Base-by-base conservation (phyloP, 2,888 invertebrate species). In the Gibbula magus region DNA sequence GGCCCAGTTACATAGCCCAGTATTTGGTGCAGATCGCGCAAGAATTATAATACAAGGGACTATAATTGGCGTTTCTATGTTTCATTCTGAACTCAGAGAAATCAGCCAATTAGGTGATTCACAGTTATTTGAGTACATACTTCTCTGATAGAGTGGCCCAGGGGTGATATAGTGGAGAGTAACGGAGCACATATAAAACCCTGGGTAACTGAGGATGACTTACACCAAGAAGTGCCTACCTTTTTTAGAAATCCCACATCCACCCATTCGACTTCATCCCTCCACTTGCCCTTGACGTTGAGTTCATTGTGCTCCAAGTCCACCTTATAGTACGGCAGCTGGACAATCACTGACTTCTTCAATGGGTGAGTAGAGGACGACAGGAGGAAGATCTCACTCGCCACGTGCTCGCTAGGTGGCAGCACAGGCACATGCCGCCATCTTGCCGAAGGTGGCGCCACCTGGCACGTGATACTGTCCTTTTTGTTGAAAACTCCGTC, bases 211-310 rank as follows among this genome's bases (percentile, higher is more conserved):
- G n/a, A n/a, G n/a, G n/a, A n/a, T n/a, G n/a, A n/a, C n/a, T n/a
- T n/a, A 25, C 18, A 25, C 18, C n/a, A 20, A 66, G 2, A 66
- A 7, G 29, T 29, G 18, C 18, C 16, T 83, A 89, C 90, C 88
- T 89, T 90, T 51, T 82, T 79, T 3, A 89, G 79, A 77, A 89
- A 90, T 18, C 89, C 90, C 7, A 89, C 86, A 82, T 91, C 86
- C 10, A 87, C 87, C 90, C 90, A 91, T 39, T 89, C 89, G 10
- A 83, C 82, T 56, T 89, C 89, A n/a, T 87, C 89, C 20, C 85
- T 87, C 89, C 89, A 90, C 82, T 86, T 86, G 0, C 88, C 90
- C 78, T 89, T 90, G 5, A 90, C 90, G 54, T 90, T 89, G 20
- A 91, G 85, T 35, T 91, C 90, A 22, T 83, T 82, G 70, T 86